Evolutionary conservation across 2,113 vertebrate genomes (phyloP).

Genomic region (Leptobrachium ailaonicum): DNA sequence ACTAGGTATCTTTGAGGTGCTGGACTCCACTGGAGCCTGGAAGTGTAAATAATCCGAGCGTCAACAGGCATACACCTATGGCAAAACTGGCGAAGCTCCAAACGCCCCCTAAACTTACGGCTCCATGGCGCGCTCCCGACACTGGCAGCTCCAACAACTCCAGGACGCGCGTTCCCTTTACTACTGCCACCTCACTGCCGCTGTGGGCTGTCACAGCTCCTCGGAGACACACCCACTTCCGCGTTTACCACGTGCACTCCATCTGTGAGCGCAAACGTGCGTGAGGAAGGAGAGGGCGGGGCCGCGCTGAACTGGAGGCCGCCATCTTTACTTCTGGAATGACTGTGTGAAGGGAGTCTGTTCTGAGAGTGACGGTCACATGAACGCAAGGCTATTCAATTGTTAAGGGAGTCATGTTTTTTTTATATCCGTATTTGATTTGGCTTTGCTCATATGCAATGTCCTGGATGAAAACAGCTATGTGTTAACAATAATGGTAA

Average conservation of each 20-base stretch:
- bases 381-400: too few species aligned
- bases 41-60: too few species aligned
- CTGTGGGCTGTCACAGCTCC: neutral
- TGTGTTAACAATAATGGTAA: too few species aligned
- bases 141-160: neutral
- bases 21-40: too few species aligned
- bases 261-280: neutral
- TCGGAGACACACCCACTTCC: slow-evolving; percentile 13
- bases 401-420: too few species aligned
- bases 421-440: too few species aligned
- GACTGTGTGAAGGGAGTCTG: too few species aligned
- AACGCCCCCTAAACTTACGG: slow-evolving; percentile 8
- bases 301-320: neutral
- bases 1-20: too few species aligned
- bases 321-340: slow-evolving; percentile 14
- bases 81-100: neutral
- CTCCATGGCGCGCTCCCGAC: slow-evolving; percentile 13
- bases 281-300: neutral
- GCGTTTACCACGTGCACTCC: neutral
- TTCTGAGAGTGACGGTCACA: too few species aligned
- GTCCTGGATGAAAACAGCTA: too few species aligned
- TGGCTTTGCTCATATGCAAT: too few species aligned
- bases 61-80: neutral
- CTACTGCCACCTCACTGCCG: slow-evolving; percentile 20
- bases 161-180: neutral